These are phyloP conservation scores for Staurois parvus DNA, from an alignment of 2,797 vertebrate genomes.

Conservation along the genomic window DNA sequence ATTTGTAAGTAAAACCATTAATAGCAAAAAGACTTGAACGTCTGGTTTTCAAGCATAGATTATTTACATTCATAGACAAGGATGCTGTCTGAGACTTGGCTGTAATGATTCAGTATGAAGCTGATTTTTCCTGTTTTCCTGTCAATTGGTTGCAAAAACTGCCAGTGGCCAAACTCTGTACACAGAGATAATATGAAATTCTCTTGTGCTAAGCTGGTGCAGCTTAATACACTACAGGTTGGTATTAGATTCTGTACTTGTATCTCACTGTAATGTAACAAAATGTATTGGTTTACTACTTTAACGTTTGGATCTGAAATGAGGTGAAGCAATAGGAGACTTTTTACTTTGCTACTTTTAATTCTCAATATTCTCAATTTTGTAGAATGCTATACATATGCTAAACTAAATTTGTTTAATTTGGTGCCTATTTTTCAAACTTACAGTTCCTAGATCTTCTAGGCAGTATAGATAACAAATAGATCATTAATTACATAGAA, in stretches of 20 bases:
- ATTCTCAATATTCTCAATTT: no score
- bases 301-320: background rate
- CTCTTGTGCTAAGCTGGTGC: constrained; percentile 6
- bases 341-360: no score
- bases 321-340: no score
- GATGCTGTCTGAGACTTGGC: background rate
- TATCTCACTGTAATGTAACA: background rate
- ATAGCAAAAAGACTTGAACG: background rate
- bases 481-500: no score
- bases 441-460: no score
- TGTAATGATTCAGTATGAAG: constrained; percentile 10
- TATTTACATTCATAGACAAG: background rate
- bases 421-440: no score
- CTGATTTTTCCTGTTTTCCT: constrained; percentile 15
- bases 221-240: background rate
- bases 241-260: background rate
- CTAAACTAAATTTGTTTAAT: no score
- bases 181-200: constrained; percentile 23
- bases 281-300: background rate
- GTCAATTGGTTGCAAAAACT: constrained; percentile 28
- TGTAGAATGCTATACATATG: no score
- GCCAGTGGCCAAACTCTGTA: constrained; percentile 12
- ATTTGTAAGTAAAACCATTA: background rate
- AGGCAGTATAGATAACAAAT: no score
- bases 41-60: constrained; percentile 16